Conservation (phyloP, 2,113 vertebrate species). For the Neotragus pygmaeus region DNA sequence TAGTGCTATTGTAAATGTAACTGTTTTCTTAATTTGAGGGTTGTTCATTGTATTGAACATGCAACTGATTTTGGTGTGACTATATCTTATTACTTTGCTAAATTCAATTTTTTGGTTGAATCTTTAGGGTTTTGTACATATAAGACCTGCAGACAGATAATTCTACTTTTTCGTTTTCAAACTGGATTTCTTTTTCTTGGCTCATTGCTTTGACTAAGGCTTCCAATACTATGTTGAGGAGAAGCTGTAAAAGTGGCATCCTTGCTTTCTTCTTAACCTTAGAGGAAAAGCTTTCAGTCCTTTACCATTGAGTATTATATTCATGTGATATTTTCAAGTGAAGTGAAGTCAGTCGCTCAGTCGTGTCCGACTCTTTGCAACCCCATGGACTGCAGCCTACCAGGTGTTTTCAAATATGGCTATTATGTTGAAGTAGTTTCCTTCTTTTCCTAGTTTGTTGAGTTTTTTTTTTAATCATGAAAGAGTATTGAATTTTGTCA, state of each 20-base stretch:
- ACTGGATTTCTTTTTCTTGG: background rate
- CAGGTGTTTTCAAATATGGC: background rate
- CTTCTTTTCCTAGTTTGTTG: background rate
- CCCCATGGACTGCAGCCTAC: too few relatives aligned
- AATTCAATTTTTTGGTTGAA: background rate
- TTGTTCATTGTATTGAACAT: background rate
- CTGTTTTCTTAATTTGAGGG: background rate
- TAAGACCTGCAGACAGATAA: background rate
- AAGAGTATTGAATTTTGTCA: background rate
- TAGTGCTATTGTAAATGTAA: background rate
- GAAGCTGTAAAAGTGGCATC: background rate
- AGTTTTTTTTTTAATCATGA: background rate
- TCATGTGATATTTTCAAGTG: background rate
- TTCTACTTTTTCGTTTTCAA: background rate
- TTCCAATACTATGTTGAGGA: background rate
- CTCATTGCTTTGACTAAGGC: background rate
- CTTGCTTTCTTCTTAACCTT: background rate
- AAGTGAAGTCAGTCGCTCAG: too few relatives aligned
- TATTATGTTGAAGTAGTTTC: background rate
- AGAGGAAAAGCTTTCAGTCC: background rate
- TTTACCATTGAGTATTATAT: background rate
- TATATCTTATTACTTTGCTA: background rate
- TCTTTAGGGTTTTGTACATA: background rate
- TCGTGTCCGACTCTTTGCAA: too few relatives aligned
- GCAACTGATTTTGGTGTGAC: background rate